A percentile compares a stretch with the other conserved stretches of the same genome.
Evolutionary conservation across 2,888 invertebrate species (phyloP).

Genomic region (Rhopalosiphum nymphaeae): DNA sequence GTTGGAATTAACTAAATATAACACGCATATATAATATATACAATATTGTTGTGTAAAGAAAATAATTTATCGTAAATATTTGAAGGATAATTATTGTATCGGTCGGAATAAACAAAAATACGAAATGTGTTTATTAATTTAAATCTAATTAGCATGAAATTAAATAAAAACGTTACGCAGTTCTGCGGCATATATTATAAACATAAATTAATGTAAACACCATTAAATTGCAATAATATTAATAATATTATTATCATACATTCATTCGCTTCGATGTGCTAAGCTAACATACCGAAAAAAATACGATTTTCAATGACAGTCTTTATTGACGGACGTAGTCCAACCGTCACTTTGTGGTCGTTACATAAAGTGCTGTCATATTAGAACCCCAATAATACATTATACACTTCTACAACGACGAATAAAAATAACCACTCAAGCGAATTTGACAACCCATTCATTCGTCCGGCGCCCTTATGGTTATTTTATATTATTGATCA

Average conservation of each 20-base stretch:
- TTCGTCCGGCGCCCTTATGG: slow-evolving; percentile 21
- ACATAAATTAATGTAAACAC: background rate
- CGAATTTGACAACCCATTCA: slow-evolving; percentile 45
- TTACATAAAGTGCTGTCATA: background rate
- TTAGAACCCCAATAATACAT: slow-evolving; percentile 40
- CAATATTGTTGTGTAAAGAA: background rate
- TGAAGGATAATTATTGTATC: background rate
- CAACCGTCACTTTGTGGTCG: background rate
- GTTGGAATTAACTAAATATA: background rate
- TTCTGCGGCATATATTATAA: background rate
- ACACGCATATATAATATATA: background rate
- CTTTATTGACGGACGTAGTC: background rate
- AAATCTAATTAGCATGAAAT: slow-evolving; percentile 7
- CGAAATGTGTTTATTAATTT: slow-evolving; percentile 9
- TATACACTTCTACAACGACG: background rate
- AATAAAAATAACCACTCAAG: slow-evolving; percentile 37
- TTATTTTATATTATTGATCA: slow-evolving; percentile 6
- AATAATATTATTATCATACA: background rate
- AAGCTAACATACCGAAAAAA: background rate
- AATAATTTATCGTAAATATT: background rate
- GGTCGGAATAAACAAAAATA: background rate
- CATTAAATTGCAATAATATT: slow-evolving; percentile 1
- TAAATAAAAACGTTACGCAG: background rate
- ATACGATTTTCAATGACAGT: background rate
- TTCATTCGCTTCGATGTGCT: background rate